Evolutionary conservation across 2,113 vertebrate species (phyloP), one percentile per base, ranked within the genome.

Genomic region (Chlorodrepanis virens): DNA sequence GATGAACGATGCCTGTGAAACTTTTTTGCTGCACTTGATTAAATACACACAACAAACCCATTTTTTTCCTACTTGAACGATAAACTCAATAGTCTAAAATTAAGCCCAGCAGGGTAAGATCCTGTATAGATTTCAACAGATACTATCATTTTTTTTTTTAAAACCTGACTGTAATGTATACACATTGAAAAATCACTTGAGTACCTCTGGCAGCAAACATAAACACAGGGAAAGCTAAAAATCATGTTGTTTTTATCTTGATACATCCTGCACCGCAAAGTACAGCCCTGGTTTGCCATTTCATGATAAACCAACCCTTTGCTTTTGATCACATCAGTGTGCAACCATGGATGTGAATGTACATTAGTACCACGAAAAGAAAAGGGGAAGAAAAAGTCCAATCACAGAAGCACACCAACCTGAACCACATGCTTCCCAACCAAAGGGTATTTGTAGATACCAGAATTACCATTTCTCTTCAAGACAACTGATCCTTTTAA

Each of bases 141-240:
- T 84, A 87, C n/a, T 17, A 5, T 1, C 2, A 29, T 45, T 82
- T 69, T 70, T 74, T 37, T 40, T 37, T 40, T 72, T 91, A 52
- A 94, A 95, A 74, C 39, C 75, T 81, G 63, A 47, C 93, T 92
- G 82, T 69, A 88, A 31, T 27, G 65, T 87, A 72, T 79, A 94
- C 47, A 88, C 84, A 75, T 52, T 57, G 69, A 76, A 80, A 90
- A 93, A 96, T 83, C 16, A 6, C 90, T 94, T 24, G 28, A 92
- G 82, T 96, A 95, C 72, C 90, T 96, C 94, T 93, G 93, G 84
- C 90, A 95, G 53, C 37, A 59, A 92, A 93, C n/a, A 52, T 86
- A 96, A 97, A 96, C 91, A 94, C 24, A 79, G 28, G 35, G 54
- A 90, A 93, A 71, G 44, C 82, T 91, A 59, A 90, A 95, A 91